Base-by-base conservation (phyloP, 2,797 vertebrate genomes). In the Gephyroberyx darwinii region DNA sequence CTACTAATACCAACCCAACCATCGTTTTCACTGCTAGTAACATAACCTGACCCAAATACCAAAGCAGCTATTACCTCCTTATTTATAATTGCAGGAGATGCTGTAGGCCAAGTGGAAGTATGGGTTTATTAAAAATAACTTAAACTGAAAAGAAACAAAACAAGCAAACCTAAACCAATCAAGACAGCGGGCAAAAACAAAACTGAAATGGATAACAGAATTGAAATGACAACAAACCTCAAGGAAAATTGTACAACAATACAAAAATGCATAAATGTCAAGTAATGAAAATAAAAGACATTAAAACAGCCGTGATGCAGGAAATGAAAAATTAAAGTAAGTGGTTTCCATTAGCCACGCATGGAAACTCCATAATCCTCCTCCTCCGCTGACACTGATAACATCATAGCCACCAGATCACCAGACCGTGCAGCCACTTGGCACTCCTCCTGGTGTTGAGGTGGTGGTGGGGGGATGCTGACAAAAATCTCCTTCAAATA, bases 401-500 rank as follows among this genome's bases (percentile, higher is more conserved):
- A 69, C 56, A 68, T 54, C 50, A 58, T 3, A 74, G 66, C 65
- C 31, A 47, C 52, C 65, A 71, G 74, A 82, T 81, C 83, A 75
- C 69, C 78, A 75, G 64, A 41, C 37, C 66, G 35, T 65, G 35
- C 80, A 74, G 73, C 77, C 80, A 69, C 78, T 86, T 53, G 69
- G 64, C 35, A 2, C 55, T 69, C 39, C 57, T 37, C 13, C 13
- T 71, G 58, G 55, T 60, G 78, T 47, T 71, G 52, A 74, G 82
- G 77, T 74, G 69, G 65, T 35, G 70, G 77, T 74, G 71, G 83
- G 74, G 88, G 86, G 74, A 75, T 55, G 65, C 81, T 85, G 83
- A 87, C 86, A 83, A 75, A 89, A 83, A 87, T 89, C 82, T 89
- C 82, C 85, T 81, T 87, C 87, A 82, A 82, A 85, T 90, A 91